Conservation (phyloP, 2,113 vertebrate species). For the Dinomys branickii region DNA sequence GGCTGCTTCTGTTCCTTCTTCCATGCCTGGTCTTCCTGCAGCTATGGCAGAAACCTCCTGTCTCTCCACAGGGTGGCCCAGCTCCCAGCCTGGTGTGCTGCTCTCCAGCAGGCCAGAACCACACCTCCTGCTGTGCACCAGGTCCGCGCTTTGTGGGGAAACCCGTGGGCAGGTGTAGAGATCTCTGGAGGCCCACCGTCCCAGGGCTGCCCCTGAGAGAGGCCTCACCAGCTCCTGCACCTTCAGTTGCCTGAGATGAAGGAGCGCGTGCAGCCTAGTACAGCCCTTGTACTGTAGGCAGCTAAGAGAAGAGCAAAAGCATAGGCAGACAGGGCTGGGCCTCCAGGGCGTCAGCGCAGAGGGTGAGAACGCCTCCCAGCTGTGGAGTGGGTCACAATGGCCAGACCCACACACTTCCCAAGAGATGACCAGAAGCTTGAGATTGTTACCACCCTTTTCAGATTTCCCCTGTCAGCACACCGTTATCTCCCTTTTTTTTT, state of each 20-base stretch:
- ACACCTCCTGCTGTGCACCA: too few relatives aligned
- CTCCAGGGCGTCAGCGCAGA: neutral
- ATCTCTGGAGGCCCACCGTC: neutral
- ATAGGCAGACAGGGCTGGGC: neutral
- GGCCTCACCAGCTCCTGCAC: neutral
- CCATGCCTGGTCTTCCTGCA: fast-evolving
- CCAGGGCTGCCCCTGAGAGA: neutral
- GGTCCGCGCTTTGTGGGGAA: too few relatives aligned
- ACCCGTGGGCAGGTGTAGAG: too few relatives aligned
- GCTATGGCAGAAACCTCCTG: too few relatives aligned
- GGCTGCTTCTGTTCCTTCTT: neutral
- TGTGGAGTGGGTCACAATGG: neutral
- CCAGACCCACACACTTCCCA: neutral
- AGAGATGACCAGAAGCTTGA: neutral
- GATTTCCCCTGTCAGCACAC: neutral
- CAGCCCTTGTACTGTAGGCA: neutral
- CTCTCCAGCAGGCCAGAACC: neutral
- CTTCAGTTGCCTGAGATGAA: neutral
- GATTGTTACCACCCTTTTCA: neutral
- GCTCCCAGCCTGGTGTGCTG: neutral
- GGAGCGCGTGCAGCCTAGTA: neutral
- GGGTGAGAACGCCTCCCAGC: neutral
- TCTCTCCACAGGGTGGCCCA: neutral
- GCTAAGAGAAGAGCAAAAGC: neutral
- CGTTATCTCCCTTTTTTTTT: too few relatives aligned